phyloP scores from a whole-genome alignment of 2,888 invertebrate genomes.

The Merodon equestris region DNA sequence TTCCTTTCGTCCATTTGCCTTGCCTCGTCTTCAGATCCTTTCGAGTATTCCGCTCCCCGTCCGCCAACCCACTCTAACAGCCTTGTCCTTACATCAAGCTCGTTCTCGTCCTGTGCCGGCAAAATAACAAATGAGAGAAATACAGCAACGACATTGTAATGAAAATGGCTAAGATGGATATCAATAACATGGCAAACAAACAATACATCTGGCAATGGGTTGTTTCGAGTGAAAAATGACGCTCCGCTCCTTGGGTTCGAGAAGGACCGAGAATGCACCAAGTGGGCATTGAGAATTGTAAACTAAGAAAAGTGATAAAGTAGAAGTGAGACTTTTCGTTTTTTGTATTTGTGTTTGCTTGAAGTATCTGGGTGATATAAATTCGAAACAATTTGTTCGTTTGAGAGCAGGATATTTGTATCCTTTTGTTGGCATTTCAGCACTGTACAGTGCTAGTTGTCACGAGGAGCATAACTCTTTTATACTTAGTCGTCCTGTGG shows the following conservation, averaged over 20 bases:
- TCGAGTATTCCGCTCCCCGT: conserved; percentile 17
- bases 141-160: conserved; percentile 66
- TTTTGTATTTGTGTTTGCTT: too few species aligned
- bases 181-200: conserved; percentile 66
- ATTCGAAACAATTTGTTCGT: conserved; percentile 65
- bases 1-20: conserved; percentile 52
- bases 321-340: conserved; percentile 19
- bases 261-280: conserved; percentile 28
- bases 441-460: conserved; percentile 54
- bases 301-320: conserved; percentile 10
- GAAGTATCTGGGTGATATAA: conserved; percentile 59
- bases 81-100: background rate
- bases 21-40: conserved; percentile 24
- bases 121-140: conserved; percentile 62
- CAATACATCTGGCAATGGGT: conserved; percentile 67
- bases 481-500: conserved; percentile 4
- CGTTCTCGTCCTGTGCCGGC: conserved; percentile 10
- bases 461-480: conserved; percentile 51
- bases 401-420: conserved; percentile 65
- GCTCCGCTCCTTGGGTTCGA: conserved; percentile 24
- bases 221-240: conserved; percentile 59
- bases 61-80: background rate
- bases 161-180: conserved; percentile 68
- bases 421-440: conserved; percentile 64
- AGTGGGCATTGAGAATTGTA: conserved; percentile 44